These are phyloP conservation scores for Daktulosphaira vitifoliae DNA, from an alignment of 1,140 invertebrate genomes.

Conservation along the genomic window DNA sequence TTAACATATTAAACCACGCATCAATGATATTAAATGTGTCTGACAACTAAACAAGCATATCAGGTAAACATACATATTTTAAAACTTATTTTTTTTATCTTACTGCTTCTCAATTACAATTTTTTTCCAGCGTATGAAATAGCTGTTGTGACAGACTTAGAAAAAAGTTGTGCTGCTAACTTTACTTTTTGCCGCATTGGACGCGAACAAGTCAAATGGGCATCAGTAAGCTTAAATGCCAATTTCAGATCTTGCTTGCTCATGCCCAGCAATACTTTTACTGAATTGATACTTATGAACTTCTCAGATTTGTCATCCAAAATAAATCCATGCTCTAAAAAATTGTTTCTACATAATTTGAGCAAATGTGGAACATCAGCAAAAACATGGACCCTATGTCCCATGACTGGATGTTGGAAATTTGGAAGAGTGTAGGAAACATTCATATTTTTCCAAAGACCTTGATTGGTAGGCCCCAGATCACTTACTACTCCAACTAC, in stretches of 20 bases:
- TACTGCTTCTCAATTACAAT: not conserved
- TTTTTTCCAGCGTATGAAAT: not conserved
- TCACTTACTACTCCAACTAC: constrained; percentile 9
- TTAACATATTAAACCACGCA: constrained; percentile 35
- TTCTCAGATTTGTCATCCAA: not conserved
- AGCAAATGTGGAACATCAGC: constrained; percentile 37
- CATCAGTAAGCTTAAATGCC: constrained; percentile 2
- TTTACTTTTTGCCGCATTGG: constrained; percentile 15
- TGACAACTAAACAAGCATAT: not conserved
- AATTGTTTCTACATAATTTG: constrained; percentile 37
- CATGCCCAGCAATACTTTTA: not conserved
- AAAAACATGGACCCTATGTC: constrained; percentile 37
- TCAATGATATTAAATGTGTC: constrained; percentile 13
- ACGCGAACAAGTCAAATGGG: not conserved
- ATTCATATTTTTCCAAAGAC: constrained; percentile 1
- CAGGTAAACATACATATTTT: not conserved
- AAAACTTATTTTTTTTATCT: not conserved
- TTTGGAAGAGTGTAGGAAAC: not conserved
- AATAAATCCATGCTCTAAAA: constrained; percentile 34
- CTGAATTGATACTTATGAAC: not conserved
- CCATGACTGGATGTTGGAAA: not conserved
- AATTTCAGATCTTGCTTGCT: constrained; percentile 4
- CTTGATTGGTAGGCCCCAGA: constrained; percentile 11
- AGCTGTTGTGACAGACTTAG: not conserved
- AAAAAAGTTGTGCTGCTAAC: constrained; percentile 16